Evolutionary conservation across 2,888 invertebrate species (phyloP), one percentile per base, ranked within the genome.

Genomic region (Busseola fusca): DNA sequence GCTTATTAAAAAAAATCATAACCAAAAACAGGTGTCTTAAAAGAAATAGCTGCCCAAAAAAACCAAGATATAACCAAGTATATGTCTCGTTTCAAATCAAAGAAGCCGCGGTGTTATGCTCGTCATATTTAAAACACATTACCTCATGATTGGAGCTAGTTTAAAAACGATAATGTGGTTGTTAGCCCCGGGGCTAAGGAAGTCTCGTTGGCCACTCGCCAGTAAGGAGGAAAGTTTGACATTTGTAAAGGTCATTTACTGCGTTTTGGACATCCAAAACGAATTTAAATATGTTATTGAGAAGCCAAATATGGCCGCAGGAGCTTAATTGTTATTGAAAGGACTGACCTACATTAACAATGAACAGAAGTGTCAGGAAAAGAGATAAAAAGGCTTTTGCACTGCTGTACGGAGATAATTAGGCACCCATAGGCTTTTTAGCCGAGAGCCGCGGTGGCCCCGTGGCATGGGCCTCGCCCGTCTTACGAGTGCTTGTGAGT

Each of bases 71-170:
- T 21, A 57, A 57, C 42, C 48, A 60, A 69, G 30, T 72, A 59
- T 60, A 21, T 56, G 57, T 72, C 56, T 52, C 45, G 74, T 73
- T 56, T 58, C 68, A 70, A 81, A 87, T 90, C 88, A 91, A 91
- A 91, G 86, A 57, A n/a, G 83, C 90, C 91, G 90, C 88, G 68
- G 84, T 69, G 59, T 64, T 83, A 87, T 86, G 83, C 82, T 66
- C 78, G 65, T 60, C 88, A 89, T 91, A 90, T 92, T 91, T 90
- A 90, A 92, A 92, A 91, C 81, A 88, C 91, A 92, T 92, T 91
- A 92, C 85, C 72, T 82, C 74, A 68, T 87, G 87, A 92, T 90
- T 89, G 91, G 83, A 76, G 87, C 90, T 92, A 91, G 91, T 91
- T 91, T 90, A 90, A 89, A 91, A 90, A 89, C 89, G 85, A 91